phyloP scores from a whole-genome alignment of 2,113 vertebrate species.

The Apus apus region DNA sequence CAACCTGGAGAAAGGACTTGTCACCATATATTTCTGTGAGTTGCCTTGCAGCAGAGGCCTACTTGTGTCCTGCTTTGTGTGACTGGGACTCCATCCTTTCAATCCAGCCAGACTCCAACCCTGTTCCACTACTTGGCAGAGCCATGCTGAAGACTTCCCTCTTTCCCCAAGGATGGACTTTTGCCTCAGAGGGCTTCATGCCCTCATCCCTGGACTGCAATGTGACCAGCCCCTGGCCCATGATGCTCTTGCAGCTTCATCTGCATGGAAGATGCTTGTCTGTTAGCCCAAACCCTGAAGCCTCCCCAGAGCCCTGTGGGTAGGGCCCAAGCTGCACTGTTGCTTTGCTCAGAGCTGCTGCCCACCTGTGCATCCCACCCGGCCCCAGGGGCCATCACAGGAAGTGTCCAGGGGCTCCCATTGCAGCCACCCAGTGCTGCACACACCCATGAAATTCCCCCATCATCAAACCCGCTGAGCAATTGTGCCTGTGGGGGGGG shows the following conservation, averaged over 20 bases:
- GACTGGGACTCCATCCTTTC: background rate
- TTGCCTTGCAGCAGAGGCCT: background rate
- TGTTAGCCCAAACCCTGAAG: background rate
- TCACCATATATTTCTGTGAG: no score
- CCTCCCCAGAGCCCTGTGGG: background rate
- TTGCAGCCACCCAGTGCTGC: background rate
- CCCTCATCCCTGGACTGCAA: rapidly evolving
- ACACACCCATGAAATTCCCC: background rate
- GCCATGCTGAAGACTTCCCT: background rate
- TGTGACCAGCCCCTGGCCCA: rapidly evolving
- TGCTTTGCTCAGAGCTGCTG: background rate
- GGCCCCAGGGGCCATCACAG: rapidly evolving
- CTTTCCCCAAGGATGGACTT: background rate
- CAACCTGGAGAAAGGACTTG: background rate
- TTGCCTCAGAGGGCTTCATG: background rate
- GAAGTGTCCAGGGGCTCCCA: rapidly evolving
- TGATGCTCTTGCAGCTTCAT: rapidly evolving
- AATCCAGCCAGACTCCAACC: background rate
- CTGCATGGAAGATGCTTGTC: background rate
- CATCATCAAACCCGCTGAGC: background rate
- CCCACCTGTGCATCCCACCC: rapidly evolving
- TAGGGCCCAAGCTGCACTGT: background rate
- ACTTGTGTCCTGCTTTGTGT: background rate
- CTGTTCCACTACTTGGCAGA: background rate
- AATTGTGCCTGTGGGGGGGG: rapidly evolving